A percentile compares a stretch with the other conserved stretches of the same genome.
Conservation (phyloP, 2,113 vertebrate species). For the Trichomycterus rosablanca region DNA sequence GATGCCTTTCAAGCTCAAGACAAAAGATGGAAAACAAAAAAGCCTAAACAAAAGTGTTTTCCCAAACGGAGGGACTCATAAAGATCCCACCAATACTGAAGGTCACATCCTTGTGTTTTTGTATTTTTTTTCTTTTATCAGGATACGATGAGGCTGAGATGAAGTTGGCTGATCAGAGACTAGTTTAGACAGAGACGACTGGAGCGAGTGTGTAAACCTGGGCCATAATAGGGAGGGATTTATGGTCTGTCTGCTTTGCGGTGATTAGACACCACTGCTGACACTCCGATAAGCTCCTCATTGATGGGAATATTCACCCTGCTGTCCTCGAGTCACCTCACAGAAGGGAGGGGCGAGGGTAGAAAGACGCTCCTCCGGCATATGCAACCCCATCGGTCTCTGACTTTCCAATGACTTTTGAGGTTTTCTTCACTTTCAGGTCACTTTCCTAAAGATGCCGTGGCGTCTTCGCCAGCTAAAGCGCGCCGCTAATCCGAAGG, state of each 20-base stretch:
- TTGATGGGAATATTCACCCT: slow-evolving; percentile 65
- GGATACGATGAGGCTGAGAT: too few relatives aligned
- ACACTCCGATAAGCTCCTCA: slow-evolving; percentile 74
- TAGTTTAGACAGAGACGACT: slow-evolving; percentile 29
- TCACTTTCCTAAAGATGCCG: slow-evolving; percentile 28
- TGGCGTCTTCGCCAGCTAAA: slow-evolving; percentile 7
- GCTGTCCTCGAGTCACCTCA: slow-evolving; percentile 52
- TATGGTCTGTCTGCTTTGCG: slow-evolving; percentile 63
- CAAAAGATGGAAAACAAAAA: slow-evolving; percentile 23
- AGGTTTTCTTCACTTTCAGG: slow-evolving; percentile 34
- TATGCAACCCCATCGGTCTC: slow-evolving; percentile 26
- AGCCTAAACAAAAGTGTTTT: slow-evolving; percentile 17
- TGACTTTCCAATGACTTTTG: slow-evolving; percentile 47
- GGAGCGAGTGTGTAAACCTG: slow-evolving; percentile 38
- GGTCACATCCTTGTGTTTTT: not conserved
- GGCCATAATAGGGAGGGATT: slow-evolving; percentile 56
- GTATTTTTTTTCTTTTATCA: not conserved
- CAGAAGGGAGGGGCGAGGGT: slow-evolving; percentile 35
- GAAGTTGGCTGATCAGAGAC: not conserved
- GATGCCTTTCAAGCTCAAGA: slow-evolving; percentile 11
- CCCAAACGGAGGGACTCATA: slow-evolving; percentile 6
- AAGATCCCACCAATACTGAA: slow-evolving; percentile 1
- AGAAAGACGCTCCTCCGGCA: slow-evolving; percentile 18
- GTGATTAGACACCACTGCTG: slow-evolving; percentile 77
- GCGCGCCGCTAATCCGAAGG: slow-evolving; percentile 10